phyloP scores from a whole-genome alignment of 2,797 vertebrate species.

The Phalloptychus januarius region DNA sequence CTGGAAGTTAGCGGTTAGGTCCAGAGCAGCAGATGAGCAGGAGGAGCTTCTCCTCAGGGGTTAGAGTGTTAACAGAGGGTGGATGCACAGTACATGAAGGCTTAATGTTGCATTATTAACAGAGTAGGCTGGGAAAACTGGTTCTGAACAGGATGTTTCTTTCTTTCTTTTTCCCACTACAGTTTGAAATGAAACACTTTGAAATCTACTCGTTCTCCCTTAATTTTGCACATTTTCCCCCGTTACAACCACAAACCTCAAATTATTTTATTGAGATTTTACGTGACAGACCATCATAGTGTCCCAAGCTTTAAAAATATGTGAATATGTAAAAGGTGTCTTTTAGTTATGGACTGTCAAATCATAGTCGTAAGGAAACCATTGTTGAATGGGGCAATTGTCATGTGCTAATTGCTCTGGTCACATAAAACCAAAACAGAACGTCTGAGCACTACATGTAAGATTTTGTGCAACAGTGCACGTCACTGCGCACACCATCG shows the following conservation, averaged over 20 bases:
- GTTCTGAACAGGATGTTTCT: background rate
- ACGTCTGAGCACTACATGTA: background rate
- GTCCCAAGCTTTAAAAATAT: background rate
- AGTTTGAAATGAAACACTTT: background rate
- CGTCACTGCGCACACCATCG: background rate
- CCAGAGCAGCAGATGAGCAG: constrained; percentile 54
- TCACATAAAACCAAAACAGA: background rate
- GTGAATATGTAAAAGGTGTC: too few species aligned
- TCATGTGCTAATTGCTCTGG: background rate
- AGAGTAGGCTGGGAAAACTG: background rate
- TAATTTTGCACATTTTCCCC: background rate
- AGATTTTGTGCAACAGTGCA: background rate
- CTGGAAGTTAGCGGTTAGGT: constrained; percentile 58
- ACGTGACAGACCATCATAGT: background rate
- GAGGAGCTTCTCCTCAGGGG: constrained; percentile 55
- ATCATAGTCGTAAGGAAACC: background rate
- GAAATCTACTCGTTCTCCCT: background rate
- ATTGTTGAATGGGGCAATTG: background rate
- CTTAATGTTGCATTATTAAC: background rate
- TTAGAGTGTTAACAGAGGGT: constrained; percentile 67
- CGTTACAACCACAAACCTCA: background rate
- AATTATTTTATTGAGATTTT: background rate
- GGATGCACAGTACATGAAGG: constrained; percentile 63
- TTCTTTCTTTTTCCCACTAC: too few species aligned
- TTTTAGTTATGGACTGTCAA: background rate